Evolutionary conservation across 2,113 vertebrate genomes (phyloP).

Genomic region (Taurulus bubalis): DNA sequence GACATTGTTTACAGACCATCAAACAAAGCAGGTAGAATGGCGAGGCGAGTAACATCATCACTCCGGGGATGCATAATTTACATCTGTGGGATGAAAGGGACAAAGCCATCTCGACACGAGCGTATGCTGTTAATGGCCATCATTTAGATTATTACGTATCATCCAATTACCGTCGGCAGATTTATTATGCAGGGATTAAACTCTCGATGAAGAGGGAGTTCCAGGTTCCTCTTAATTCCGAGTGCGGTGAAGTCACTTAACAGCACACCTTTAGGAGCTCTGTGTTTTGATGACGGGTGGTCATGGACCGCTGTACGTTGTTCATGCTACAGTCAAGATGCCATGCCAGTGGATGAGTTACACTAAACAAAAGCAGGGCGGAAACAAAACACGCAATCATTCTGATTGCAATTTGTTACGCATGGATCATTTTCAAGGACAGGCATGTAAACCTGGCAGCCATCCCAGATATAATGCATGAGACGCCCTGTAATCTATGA

Average conservation of each 20-base stretch:
- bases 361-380: slow-evolving; percentile 38
- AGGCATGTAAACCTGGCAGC: slow-evolving; percentile 49
- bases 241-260: slow-evolving; percentile 31
- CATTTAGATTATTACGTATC: slow-evolving; percentile 58
- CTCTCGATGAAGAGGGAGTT: slow-evolving; percentile 28
- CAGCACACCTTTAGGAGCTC: slow-evolving; percentile 26
- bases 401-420: slow-evolving; percentile 46
- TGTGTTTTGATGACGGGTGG: slow-evolving; percentile 1
- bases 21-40: slow-evolving; percentile 52
- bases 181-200: slow-evolving; percentile 60
- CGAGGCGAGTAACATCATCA: slow-evolving; percentile 31
- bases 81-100: slow-evolving; percentile 58
- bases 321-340: slow-evolving; percentile 23
- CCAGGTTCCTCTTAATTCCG: slow-evolving; percentile 23
- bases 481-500: slow-evolving; percentile 44
- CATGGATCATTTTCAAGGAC: slow-evolving; percentile 49
- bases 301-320: slow-evolving; percentile 17
- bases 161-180: slow-evolving; percentile 57
- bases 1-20: slow-evolving; percentile 39
- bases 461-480: slow-evolving; percentile 28
- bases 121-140: slow-evolving; percentile 62
- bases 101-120: slow-evolving; percentile 54
- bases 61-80: slow-evolving; percentile 73
- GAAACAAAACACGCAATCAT: slow-evolving; percentile 7
- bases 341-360: slow-evolving; percentile 3